A percentile compares a stretch with the other conserved stretches of the same genome.
Conservation (phyloP, 2,113 vertebrate species). For the Murina feae region DNA sequence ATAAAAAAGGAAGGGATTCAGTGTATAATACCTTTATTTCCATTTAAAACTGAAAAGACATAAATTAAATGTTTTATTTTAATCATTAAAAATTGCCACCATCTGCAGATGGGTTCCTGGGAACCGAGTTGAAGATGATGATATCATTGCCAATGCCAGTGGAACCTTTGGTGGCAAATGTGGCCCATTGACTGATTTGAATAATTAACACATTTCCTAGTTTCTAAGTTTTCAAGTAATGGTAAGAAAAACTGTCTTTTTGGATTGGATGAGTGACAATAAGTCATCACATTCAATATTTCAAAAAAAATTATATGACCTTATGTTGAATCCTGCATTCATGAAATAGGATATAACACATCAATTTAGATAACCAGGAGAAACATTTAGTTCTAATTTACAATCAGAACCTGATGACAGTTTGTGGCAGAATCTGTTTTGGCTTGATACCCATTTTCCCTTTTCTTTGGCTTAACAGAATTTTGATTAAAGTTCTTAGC, state of each 20-base stretch:
- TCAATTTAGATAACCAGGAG: not conserved
- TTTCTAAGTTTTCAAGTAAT: not conserved
- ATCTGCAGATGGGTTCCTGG: not conserved
- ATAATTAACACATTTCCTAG: not conserved
- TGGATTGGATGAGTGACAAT: not conserved
- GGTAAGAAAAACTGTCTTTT: not conserved
- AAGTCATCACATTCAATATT: not conserved
- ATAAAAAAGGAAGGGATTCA: not conserved
- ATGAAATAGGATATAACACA: not conserved
- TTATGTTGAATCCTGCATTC: not conserved
- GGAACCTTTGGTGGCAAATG: not conserved
- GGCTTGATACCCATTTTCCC: not conserved
- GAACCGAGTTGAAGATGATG: not conserved
- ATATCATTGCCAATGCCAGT: not conserved
- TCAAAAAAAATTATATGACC: not conserved
- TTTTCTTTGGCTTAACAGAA: not conserved
- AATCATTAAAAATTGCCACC: not conserved
- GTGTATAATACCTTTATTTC: not conserved
- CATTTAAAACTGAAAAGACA: not conserved
- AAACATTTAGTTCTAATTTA: not conserved
- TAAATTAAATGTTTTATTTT: conserved; percentile 6
- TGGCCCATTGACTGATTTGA: not conserved
- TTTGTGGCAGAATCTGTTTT: not conserved
- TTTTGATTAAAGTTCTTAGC: not conserved
- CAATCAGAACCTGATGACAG: not conserved